Conservation (phyloP, 1,140 invertebrate genomes). For the Bombus soroeensis region DNA sequence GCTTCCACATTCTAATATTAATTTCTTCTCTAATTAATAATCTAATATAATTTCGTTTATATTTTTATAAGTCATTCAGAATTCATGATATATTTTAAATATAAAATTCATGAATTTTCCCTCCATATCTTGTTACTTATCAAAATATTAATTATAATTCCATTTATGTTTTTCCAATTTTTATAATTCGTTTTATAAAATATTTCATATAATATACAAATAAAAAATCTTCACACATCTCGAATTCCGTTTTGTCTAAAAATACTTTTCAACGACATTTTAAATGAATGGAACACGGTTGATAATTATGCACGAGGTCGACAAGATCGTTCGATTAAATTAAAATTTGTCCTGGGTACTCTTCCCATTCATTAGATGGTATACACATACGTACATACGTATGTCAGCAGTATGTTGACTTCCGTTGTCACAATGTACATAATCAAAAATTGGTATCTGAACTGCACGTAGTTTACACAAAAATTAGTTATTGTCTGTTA, state of each 20-base stretch:
- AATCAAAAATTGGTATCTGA: conserved; percentile 20
- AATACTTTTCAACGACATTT: too few species aligned
- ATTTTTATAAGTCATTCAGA: too few species aligned
- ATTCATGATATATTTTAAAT: too few species aligned
- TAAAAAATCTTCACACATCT: too few species aligned
- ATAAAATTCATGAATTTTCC: too few species aligned
- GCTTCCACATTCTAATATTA: too few species aligned
- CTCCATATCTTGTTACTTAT: too few species aligned
- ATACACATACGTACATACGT: neutral
- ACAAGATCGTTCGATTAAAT: conserved; percentile 12
- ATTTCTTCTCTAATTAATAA: too few species aligned
- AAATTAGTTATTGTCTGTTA: neutral
- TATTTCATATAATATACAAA: neutral
- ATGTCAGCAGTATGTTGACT: neutral
- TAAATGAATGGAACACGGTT: neutral
- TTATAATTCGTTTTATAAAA: neutral
- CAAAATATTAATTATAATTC: neutral
- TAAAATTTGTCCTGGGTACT: neutral
- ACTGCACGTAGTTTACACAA: neutral
- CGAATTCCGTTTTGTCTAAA: too few species aligned
- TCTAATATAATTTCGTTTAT: too few species aligned
- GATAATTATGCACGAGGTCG: conserved; percentile 21
- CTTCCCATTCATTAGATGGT: neutral
- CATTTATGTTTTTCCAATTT: neutral
- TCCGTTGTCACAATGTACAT: neutral